phyloP scores from a whole-genome alignment of 2,113 vertebrate genomes.

The Vidua macroura region DNA sequence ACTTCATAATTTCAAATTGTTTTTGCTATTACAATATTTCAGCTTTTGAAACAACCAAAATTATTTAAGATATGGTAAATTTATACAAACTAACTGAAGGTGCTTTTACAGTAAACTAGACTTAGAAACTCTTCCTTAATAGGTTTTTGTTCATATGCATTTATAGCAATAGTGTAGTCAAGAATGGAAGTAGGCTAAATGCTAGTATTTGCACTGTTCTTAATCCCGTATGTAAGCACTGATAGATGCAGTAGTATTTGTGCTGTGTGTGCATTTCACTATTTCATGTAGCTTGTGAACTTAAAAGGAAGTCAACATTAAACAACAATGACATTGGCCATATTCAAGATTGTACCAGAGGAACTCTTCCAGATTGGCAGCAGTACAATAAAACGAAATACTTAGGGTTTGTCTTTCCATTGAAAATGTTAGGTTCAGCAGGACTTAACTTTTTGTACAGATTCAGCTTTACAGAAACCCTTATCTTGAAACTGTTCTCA shows the following conservation, averaged over 20 bases:
- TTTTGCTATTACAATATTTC: not conserved
- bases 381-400: not conserved
- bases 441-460: not conserved
- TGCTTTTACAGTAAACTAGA: conserved; percentile 32
- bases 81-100: conserved; percentile 32
- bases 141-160: not conserved
- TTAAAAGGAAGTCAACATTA: not conserved
- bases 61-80: not conserved
- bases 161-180: conserved; percentile 39
- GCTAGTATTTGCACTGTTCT: conserved; percentile 14
- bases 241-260: conserved; percentile 8
- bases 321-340: not conserved
- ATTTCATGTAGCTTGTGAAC: not conserved
- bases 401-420: not conserved
- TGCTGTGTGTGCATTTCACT: conserved; percentile 28
- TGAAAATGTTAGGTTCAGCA: not conserved
- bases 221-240: not conserved
- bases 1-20: not conserved
- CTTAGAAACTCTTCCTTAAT: conserved; percentile 1
- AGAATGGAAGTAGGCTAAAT: not conserved
- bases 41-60: conserved; percentile 9
- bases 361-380: not conserved
- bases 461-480: not conserved
- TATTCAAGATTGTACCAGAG: not conserved
- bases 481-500: not conserved